phyloP scores from a whole-genome alignment of 2,888 invertebrate species.

The Dimorphilus gyrociliatus region DNA sequence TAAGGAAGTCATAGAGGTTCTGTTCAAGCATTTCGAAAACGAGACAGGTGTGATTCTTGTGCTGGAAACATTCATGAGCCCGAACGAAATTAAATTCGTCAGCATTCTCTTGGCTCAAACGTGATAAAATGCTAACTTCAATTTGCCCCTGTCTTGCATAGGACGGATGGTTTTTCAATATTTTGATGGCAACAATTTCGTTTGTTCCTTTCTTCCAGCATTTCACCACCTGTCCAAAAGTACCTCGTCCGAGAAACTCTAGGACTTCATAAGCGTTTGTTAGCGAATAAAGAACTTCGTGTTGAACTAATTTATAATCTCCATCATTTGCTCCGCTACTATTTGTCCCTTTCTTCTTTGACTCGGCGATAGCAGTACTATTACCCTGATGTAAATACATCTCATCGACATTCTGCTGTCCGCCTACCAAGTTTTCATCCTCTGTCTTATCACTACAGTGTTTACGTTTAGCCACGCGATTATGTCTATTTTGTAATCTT shows the following conservation, averaged over 20 bases:
- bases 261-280: conserved; percentile 80
- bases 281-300: conserved; percentile 89
- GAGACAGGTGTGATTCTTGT: conserved; percentile 96
- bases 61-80: conserved; percentile 98
- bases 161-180: conserved; percentile 98
- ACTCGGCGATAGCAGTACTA: no score
- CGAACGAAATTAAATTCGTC: conserved; percentile 89
- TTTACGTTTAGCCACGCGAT: no score
- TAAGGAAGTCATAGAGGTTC: conserved; percentile 98
- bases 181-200: conserved; percentile 99
- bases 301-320: conserved; percentile 94
- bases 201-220: conserved; percentile 99
- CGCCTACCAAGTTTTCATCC: no score
- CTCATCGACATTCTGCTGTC: no score
- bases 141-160: conserved; percentile 99
- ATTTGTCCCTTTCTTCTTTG: conserved; percentile 10
- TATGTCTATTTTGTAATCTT: no score
- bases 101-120: conserved; percentile 39
- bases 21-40: conserved; percentile 99
- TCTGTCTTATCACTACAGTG: no score
- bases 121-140: conserved; percentile 55
- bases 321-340: conserved; percentile 50
- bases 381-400: no score
- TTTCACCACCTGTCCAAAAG: conserved; percentile 96
- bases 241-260: conserved; percentile 96